Evolutionary conservation across 2,888 invertebrate species (phyloP).

Genomic region (Macropis europaea): DNA sequence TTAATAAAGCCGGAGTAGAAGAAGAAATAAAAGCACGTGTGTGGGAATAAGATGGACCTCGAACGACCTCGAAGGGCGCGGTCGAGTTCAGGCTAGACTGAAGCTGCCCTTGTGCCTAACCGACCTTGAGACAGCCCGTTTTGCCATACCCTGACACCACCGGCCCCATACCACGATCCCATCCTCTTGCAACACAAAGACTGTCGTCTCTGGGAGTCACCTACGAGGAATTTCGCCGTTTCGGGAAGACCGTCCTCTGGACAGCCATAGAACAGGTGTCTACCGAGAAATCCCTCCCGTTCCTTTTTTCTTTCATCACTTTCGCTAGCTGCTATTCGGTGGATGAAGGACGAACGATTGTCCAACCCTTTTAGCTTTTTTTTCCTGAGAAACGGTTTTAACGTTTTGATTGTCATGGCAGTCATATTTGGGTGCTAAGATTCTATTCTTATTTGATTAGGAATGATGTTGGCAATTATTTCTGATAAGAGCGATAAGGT

Average conservation of each 20-base stretch:
- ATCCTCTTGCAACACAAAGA: slow-evolving; percentile 68
- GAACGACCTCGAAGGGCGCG: slow-evolving; percentile 77
- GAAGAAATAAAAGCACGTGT: slow-evolving; percentile 42
- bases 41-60: slow-evolving; percentile 70
- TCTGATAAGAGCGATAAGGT: no score
- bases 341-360: no score
- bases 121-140: slow-evolving; percentile 76
- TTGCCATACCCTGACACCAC: slow-evolving; percentile 62
- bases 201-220: slow-evolving; percentile 35
- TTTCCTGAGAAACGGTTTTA: no score
- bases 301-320: neutral
- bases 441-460: no score
- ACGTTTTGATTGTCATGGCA: no score
- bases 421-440: no score
- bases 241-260: slow-evolving; percentile 2
- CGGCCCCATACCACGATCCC: slow-evolving; percentile 61
- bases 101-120: slow-evolving; percentile 76
- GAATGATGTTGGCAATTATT: no score
- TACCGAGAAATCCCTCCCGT: neutral
- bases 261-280: slow-evolving; percentile 19
- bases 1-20: slow-evolving; percentile 33
- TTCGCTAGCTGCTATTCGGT: no score
- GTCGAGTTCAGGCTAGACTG: slow-evolving; percentile 74
- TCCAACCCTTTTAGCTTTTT: no score
- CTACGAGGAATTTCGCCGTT: slow-evolving; percentile 38